phyloP scores from a whole-genome alignment of 1,140 invertebrate species.

The Chrysomallon squamiferum region DNA sequence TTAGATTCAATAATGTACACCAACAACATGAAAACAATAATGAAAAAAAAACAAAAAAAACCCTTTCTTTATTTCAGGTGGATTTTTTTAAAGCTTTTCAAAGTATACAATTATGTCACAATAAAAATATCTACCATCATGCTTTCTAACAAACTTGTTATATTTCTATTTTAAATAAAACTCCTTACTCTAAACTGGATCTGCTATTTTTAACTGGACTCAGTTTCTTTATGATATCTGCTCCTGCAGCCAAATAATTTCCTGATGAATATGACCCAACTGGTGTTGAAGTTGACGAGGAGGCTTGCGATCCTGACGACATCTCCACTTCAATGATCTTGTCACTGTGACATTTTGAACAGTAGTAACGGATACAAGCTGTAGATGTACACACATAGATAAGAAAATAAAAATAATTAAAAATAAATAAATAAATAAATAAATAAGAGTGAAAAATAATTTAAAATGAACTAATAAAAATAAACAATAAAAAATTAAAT shows the following conservation, averaged over 20 bases:
- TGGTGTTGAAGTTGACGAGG: conserved; percentile 12
- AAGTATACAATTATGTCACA: neutral
- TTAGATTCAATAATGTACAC: too few relatives aligned
- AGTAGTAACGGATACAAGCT: conserved; percentile 13
- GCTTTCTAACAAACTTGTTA: neutral
- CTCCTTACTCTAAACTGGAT: neutral
- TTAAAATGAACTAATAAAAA: too few relatives aligned
- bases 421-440: too few relatives aligned
- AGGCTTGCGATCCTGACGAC: conserved; percentile 4
- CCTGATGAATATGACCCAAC: conserved; percentile 13
- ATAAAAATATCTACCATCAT: neutral
- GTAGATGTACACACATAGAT: conserved; percentile 5
- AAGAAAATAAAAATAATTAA: neutral
- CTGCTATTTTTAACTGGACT: too few relatives aligned
- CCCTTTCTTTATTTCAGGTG: neutral
- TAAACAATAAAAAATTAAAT: too few relatives aligned
- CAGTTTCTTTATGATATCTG: too few relatives aligned
- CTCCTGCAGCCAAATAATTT: neutral
- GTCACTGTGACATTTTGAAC: conserved; percentile 41
- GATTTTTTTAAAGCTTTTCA: neutral
- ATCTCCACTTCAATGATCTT: conserved; percentile 33
- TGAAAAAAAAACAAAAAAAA: neutral
- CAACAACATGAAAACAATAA: too few relatives aligned
- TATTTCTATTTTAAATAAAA: neutral
- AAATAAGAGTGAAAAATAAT: too few relatives aligned